Percentiles rank a stretch among this genome's conserved stretches.
phyloP scores from a whole-genome alignment of 2,888 invertebrate genomes.

The Mesoligia furuncula region DNA sequence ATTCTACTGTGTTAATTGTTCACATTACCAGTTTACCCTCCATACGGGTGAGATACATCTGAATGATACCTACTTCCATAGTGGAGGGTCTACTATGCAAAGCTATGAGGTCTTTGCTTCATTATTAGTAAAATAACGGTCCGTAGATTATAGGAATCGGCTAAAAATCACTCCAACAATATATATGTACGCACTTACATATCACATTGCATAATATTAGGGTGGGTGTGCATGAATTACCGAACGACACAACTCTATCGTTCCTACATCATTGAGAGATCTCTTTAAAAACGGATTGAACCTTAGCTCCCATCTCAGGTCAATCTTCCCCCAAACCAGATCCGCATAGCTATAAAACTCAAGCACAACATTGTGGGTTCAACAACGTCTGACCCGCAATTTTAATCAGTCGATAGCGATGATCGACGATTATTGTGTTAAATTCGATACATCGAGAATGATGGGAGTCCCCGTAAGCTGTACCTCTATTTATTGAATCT shows the following conservation, averaged over 20 bases:
- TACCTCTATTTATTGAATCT: slow-evolving; percentile 61
- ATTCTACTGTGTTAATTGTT: too few relatives aligned
- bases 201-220: too few relatives aligned
- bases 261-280: too few relatives aligned
- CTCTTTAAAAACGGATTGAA: background rate
- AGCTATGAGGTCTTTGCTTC: background rate
- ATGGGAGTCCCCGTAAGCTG: slow-evolving; percentile 54
- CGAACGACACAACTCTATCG: background rate
- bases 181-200: too few relatives aligned
- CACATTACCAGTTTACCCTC: too few relatives aligned
- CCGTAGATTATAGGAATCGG: too few relatives aligned
- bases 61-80: background rate
- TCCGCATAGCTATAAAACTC: slow-evolving; percentile 53
- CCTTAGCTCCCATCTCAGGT: background rate
- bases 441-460: slow-evolving; percentile 63
- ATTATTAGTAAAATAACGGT: background rate
- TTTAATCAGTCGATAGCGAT: slow-evolving; percentile 72
- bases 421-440: slow-evolving; percentile 73
- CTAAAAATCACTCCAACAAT: too few relatives aligned
- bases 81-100: background rate
- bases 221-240: background rate
- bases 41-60: too few relatives aligned
- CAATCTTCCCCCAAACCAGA: slow-evolving; percentile 51
- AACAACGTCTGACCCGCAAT: slow-evolving; percentile 71
- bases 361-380: slow-evolving; percentile 59